A percentile compares a stretch with the other conserved stretches of the same genome.
Conservation (phyloP, 2,888 invertebrate species). For the Lissocephala sabroskyi region DNA sequence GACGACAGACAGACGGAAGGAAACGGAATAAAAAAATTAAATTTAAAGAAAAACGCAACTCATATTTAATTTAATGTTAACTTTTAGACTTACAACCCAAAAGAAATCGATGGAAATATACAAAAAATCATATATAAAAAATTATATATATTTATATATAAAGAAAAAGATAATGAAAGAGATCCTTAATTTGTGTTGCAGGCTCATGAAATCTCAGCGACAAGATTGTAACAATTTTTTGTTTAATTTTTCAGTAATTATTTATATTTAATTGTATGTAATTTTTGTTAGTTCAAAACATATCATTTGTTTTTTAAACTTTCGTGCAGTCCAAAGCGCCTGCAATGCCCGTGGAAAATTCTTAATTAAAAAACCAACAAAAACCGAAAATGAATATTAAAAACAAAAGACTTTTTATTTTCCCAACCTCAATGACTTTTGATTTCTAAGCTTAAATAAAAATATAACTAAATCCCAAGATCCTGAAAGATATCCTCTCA, state of each 20-base stretch:
- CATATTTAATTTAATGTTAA: conserved; percentile 55
- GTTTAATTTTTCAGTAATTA: conserved; percentile 21
- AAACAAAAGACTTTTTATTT: too few relatives aligned
- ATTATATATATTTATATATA: conserved; percentile 25
- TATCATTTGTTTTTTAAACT: conserved; percentile 44
- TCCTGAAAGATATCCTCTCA: too few relatives aligned
- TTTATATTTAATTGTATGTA: too few relatives aligned
- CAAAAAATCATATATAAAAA: conserved; percentile 8
- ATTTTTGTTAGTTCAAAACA: conserved; percentile 26
- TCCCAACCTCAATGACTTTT: too few relatives aligned
- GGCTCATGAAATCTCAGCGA: not conserved
- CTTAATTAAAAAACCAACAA: too few relatives aligned
- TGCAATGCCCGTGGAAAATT: too few relatives aligned
- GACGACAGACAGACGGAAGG: too few relatives aligned
- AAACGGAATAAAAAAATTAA: too few relatives aligned
- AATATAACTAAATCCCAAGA: too few relatives aligned
- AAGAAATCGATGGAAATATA: conserved; percentile 2
- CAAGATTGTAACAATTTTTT: conserved; percentile 4
- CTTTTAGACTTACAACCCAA: conserved; percentile 47
- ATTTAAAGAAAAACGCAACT: conserved; percentile 23
- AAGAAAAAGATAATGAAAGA: conserved; percentile 16
- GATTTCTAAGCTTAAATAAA: not conserved
- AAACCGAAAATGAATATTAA: too few relatives aligned
- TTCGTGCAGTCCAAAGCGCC: too few relatives aligned
- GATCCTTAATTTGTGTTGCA: conserved; percentile 8